Evolutionary conservation across 2,797 vertebrate species (phyloP).

Genomic region (Lithobates sylvaticus): DNA sequence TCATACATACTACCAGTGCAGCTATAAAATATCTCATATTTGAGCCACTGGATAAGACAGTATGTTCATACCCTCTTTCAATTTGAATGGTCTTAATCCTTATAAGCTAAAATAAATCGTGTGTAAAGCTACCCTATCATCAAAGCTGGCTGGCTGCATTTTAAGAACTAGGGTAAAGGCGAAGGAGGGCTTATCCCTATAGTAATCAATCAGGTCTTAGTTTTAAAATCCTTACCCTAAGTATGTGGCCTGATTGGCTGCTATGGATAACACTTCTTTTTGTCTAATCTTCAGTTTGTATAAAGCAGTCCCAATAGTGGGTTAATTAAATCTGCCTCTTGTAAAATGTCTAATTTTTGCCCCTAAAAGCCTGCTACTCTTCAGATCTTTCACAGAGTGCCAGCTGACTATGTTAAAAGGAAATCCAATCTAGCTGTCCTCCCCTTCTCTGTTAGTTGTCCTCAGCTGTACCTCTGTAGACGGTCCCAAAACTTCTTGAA

Average conservation of each 20-base stretch:
- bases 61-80: not conserved
- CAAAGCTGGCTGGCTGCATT: not conserved
- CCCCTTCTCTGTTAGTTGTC: not conserved
- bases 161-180: not conserved
- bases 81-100: not conserved
- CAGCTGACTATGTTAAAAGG: conserved; percentile 29
- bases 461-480: conserved; percentile 19
- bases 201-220: no score
- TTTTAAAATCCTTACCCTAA: no score
- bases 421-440: not conserved
- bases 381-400: conserved; percentile 8
- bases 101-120: not conserved
- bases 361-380: not conserved
- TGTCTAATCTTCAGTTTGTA: not conserved
- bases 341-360: not conserved
- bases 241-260: not conserved
- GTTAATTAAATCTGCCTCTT: not conserved
- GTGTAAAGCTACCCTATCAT: not conserved
- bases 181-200: no score
- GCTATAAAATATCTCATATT: not conserved
- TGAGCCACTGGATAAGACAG: not conserved
- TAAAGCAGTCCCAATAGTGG: not conserved
- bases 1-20: not conserved
- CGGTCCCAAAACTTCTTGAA: conserved; percentile 19
- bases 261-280: not conserved